Percentiles rank a stretch among this genome's conserved stretches.
Evolutionary conservation across 1,140 invertebrate genomes (phyloP).

Genomic region (Drosophila nasuta): DNA sequence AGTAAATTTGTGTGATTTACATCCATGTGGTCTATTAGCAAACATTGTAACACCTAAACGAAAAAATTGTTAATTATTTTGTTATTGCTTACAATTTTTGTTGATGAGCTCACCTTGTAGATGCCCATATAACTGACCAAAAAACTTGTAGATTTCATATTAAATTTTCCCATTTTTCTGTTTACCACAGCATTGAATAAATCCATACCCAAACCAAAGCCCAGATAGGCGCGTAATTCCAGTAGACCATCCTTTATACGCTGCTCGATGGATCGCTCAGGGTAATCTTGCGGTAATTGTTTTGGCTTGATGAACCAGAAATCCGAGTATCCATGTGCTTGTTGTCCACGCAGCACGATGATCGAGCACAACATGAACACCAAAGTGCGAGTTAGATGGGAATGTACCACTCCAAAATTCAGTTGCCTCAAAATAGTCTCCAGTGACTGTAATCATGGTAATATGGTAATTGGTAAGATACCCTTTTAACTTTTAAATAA

Average conservation of each 20-base stretch:
- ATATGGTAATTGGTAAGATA: no score
- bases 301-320: conserved; percentile 65
- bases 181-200: conserved; percentile 28
- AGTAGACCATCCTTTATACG: conserved; percentile 12
- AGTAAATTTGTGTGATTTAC: conserved; percentile 16
- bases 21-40: conserved; percentile 15
- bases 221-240: conserved; percentile 47
- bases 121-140: conserved; percentile 46
- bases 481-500: neutral
- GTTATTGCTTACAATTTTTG: no score
- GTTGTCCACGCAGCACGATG: conserved; percentile 36
- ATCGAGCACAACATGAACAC: conserved; percentile 60
- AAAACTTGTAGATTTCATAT: conserved; percentile 49
- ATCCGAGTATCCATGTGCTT: conserved; percentile 39
- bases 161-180: conserved; percentile 9
- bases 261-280: conserved; percentile 5
- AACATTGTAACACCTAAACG: conserved; percentile 41
- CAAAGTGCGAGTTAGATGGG: conserved; percentile 40
- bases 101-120: conserved; percentile 35
- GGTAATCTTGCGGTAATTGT: conserved; percentile 20
- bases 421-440: conserved; percentile 45
- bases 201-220: conserved; percentile 53
- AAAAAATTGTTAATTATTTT: neutral
- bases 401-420: conserved; percentile 40
- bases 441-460: conserved; percentile 28